phyloP scores from a whole-genome alignment of 2,888 invertebrate species.

The Carterocephalus palaemon region DNA sequence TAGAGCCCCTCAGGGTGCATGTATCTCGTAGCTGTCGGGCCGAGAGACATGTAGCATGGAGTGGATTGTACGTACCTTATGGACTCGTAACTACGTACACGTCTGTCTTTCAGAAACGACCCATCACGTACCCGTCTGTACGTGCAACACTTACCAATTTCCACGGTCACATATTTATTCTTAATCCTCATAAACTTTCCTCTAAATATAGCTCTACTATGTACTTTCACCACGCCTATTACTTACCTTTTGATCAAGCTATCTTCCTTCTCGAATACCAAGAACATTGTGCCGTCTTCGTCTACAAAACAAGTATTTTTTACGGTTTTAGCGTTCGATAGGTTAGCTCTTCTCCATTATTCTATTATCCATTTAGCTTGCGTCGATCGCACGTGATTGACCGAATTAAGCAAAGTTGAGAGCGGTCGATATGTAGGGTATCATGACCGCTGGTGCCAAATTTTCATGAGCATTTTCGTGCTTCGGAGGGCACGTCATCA shows the following conservation, averaged over 20 bases:
- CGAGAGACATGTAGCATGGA: conserved; percentile 10
- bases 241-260: conserved; percentile 7
- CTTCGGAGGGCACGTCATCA: no score
- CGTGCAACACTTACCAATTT: conserved; percentile 53
- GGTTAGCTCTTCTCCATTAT: no score
- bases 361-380: no score
- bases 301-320: no score
- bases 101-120: conserved; percentile 43
- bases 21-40: conserved; percentile 9
- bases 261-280: no score
- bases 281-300: no score
- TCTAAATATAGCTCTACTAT: conserved; percentile 49
- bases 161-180: conserved; percentile 45
- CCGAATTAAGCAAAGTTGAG: no score
- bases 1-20: conserved; percentile 6
- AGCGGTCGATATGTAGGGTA: no score
- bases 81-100: conserved; percentile 35
- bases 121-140: conserved; percentile 46
- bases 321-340: no score
- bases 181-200: conserved; percentile 44
- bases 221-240: conserved; percentile 28
- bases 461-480: no score
- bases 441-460: no score
- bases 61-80: conserved; percentile 25
- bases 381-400: no score